Evolutionary conservation across 2,888 invertebrate genomes (phyloP).

Genomic region (Meiosimyza decipiens): DNA sequence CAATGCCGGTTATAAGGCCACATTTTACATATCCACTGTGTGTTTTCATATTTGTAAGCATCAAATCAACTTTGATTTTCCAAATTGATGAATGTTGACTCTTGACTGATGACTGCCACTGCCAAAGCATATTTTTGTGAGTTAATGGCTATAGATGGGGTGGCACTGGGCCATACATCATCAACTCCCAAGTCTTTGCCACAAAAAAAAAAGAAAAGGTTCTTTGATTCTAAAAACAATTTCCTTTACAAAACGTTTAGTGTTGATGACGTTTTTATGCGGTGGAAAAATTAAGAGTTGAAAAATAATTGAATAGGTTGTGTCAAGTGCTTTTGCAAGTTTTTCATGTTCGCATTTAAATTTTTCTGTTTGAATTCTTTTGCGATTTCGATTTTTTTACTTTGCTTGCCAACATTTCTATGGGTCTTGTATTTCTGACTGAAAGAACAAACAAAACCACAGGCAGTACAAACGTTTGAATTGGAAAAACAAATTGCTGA

Average conservation of each 20-base stretch:
- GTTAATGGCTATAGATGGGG: neutral
- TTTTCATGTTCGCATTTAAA: conserved; percentile 1
- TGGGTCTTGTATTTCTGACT: conserved; percentile 3
- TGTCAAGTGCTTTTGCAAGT: conserved; percentile 58
- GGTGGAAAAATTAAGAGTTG: conserved; percentile 59
- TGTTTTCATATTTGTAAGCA: neutral
- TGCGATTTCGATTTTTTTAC: neutral
- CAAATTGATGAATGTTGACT: conserved; percentile 19
- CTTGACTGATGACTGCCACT: conserved; percentile 18
- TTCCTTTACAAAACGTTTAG: conserved; percentile 33
- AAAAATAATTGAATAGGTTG: conserved; percentile 65
- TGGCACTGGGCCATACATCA: neutral
- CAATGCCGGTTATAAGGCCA: too few species aligned
- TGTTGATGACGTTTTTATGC: conserved; percentile 39
- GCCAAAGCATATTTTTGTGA: neutral
- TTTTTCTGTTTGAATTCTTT: conserved; percentile 15
- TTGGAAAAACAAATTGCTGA: neutral
- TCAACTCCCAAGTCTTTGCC: neutral
- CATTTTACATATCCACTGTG: neutral
- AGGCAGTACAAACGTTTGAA: neutral
- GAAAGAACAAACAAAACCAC: neutral
- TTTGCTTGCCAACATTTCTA: neutral
- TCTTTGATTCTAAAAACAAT: conserved; percentile 25
- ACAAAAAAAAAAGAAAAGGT: neutral
- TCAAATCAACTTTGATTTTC: conserved; percentile 28